A percentile compares a stretch with the other conserved stretches of the same genome.
phyloP scores from a whole-genome alignment of 2,888 invertebrate genomes.

The Adelphocoris suturalis region DNA sequence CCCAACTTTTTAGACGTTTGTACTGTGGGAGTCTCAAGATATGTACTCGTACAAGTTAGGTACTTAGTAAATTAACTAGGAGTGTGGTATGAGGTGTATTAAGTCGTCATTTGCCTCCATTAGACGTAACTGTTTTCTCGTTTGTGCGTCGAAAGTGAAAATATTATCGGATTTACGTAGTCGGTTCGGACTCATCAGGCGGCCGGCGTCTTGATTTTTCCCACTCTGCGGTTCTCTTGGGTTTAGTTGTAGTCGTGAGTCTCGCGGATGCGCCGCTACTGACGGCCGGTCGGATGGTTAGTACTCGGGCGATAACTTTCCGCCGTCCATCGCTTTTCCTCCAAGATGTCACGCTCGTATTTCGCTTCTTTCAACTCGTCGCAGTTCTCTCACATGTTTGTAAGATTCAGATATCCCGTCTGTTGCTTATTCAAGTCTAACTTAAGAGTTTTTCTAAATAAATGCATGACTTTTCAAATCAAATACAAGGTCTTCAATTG shows the following conservation, averaged over 20 bases:
- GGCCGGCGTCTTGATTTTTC: neutral
- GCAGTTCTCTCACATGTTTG: slow-evolving; percentile 62
- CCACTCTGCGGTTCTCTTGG: neutral
- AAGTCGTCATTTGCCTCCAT: neutral
- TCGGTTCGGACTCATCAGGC: neutral
- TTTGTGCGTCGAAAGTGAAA: neutral
- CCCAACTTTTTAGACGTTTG: too few relatives aligned
- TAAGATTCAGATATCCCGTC: slow-evolving; percentile 7
- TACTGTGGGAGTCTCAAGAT: too few relatives aligned
- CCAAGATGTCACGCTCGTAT: slow-evolving; percentile 52
- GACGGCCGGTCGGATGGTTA: slow-evolving; percentile 24
- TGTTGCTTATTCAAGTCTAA: neutral
- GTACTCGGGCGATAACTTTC: slow-evolving; percentile 46
- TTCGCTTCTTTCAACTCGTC: slow-evolving; percentile 62
- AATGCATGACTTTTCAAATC: too few relatives aligned
- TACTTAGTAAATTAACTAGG: too few relatives aligned
- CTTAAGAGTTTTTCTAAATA: too few relatives aligned
- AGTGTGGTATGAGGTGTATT: neutral
- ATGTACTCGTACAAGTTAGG: too few relatives aligned
- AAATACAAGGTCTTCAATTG: too few relatives aligned
- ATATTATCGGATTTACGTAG: neutral
- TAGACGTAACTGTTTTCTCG: neutral
- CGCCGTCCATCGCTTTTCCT: neutral
- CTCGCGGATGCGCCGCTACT: neutral
- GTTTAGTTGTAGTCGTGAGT: too few relatives aligned